phyloP scores from a whole-genome alignment of 2,113 vertebrate species.

The Melierax canorus region DNA sequence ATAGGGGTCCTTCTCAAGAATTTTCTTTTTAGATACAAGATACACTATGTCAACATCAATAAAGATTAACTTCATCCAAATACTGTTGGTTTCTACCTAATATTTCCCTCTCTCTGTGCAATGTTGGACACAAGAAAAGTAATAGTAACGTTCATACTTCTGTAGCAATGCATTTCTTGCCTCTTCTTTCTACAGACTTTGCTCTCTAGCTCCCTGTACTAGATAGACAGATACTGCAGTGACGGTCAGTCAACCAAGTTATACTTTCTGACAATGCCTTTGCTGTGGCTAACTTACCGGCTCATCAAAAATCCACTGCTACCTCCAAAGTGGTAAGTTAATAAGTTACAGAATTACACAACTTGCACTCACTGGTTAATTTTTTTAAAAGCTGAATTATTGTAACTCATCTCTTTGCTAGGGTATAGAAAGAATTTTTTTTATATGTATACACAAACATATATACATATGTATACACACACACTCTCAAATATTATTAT shows the following conservation, averaged over 20 bases:
- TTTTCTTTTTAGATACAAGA: background rate
- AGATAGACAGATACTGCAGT: background rate
- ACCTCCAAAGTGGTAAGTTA: background rate
- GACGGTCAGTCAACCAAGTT: background rate
- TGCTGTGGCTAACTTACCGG: background rate
- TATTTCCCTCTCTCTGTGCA: background rate
- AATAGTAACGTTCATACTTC: background rate
- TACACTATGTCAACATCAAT: background rate
- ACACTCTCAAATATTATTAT: background rate
- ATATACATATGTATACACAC: background rate
- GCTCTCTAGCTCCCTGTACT: background rate
- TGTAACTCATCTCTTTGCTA: background rate
- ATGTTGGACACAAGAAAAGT: background rate
- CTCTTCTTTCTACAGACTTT: background rate
- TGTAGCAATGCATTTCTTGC: background rate
- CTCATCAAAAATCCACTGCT: background rate
- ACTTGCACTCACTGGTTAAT: background rate
- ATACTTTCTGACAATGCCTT: background rate
- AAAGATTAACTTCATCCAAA: background rate
- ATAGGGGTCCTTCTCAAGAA: background rate
- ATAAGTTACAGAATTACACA: background rate
- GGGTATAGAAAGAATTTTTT: background rate
- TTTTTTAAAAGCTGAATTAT: background rate
- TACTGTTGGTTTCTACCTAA: background rate
- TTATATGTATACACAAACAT: background rate